Conservation (phyloP, 2,113 vertebrate genomes). For the Calidris pugnax region DNA sequence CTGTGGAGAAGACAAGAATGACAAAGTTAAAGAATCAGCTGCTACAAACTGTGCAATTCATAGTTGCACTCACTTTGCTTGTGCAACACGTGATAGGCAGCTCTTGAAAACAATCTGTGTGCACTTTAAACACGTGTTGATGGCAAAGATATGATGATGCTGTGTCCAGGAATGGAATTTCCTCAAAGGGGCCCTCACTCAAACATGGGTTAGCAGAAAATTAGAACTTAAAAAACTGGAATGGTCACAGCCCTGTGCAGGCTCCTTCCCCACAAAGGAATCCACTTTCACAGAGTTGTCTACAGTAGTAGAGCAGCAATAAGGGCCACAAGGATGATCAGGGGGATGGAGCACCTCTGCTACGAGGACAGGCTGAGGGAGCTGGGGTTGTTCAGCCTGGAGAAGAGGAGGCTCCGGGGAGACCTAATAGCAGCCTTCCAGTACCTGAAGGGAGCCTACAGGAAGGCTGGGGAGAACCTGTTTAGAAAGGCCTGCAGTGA, state of each 20-base stretch:
- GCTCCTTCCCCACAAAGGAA: not conserved
- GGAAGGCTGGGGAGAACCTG: no score
- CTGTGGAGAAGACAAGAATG: constrained; percentile 63
- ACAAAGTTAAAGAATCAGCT: not conserved
- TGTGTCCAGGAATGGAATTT: not conserved
- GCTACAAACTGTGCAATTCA: not conserved
- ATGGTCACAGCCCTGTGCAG: not conserved
- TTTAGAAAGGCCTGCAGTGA: no score
- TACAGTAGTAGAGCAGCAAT: not conserved
- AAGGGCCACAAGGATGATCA: no score
- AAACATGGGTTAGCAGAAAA: not conserved
- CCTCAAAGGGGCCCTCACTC: not conserved
- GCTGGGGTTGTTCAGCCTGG: no score
- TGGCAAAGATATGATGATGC: not conserved
- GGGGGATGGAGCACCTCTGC: no score
- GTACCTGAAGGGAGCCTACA: no score
- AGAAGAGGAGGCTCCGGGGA: no score
- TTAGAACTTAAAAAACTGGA: not conserved
- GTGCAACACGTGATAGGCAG: not conserved
- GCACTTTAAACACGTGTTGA: not conserved
- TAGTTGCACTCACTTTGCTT: not conserved
- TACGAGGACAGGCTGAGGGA: no score
- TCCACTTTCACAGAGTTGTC: not conserved
- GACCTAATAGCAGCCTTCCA: no score
- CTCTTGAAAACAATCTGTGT: not conserved